Percentiles rank a stretch among this genome's conserved stretches.
Conservation (phyloP, 2,888 invertebrate genomes). For the Unio delphinus region DNA sequence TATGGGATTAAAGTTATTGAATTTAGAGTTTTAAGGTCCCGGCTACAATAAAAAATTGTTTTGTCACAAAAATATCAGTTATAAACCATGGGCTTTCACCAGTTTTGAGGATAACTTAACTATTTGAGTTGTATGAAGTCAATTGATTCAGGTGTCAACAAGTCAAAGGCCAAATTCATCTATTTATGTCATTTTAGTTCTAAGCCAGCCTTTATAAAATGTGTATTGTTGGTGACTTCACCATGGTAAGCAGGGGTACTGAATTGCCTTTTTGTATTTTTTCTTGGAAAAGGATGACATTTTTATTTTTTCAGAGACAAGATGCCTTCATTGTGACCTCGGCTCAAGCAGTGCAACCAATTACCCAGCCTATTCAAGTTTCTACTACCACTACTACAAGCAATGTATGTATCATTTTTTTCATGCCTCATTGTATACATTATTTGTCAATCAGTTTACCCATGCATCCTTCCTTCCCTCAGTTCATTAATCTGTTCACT, state of each 20-base stretch:
- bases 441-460: not conserved
- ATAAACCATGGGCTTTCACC: too few relatives aligned
- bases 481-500: not conserved
- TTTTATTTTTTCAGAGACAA: slow-evolving; percentile 49
- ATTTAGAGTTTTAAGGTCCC: too few relatives aligned
- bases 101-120: too few relatives aligned
- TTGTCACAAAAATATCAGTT: too few relatives aligned
- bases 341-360: slow-evolving; percentile 45
- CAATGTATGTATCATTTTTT: not conserved
- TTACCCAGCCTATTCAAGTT: slow-evolving; percentile 38
- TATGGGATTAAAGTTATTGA: too few relatives aligned
- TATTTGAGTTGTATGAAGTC: too few relatives aligned
- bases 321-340: slow-evolving; percentile 64
- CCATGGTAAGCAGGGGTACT: not conserved
- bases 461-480: slow-evolving; percentile 3
- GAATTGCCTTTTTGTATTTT: not conserved
- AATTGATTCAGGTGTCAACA: too few relatives aligned
- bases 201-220: too few relatives aligned
- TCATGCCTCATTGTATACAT: not conserved
- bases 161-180: too few relatives aligned
- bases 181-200: too few relatives aligned
- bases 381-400: slow-evolving; percentile 9
- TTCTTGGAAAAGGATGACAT: not conserved
- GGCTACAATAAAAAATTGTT: too few relatives aligned
- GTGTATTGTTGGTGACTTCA: too few relatives aligned